Base-by-base conservation (phyloP, 1,140 invertebrate species). In the Chlorops oryzae region DNA sequence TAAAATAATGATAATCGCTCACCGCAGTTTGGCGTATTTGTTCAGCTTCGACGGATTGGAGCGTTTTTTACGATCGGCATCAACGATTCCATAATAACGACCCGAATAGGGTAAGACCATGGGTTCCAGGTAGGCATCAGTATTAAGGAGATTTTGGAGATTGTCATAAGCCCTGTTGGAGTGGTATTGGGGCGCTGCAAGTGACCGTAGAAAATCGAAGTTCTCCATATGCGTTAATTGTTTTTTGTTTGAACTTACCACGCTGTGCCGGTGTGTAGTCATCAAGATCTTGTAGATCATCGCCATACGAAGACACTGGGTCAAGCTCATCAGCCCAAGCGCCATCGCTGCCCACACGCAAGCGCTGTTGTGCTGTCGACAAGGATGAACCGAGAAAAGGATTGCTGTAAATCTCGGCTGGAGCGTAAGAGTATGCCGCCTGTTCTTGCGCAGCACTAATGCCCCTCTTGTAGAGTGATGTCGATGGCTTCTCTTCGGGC, bases 141-240 rank as follows among this genome's bases (percentile, higher is more conserved):
- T 57, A 44, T 70, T 70, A 3, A 70, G 47, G 2, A 70, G 52
- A 43, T 64, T 70, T 47, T 66, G 67, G 17, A 70, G 55, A 46
- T 70, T 70, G 35, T 70, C 67, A 37, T 70, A 70, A 9, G 67
- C 64, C 55, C 70, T 70, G 43, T 58, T 67, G 13, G 62, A 60
- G 5, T 49, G 58, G 52, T 44, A 46, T 54, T 18, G 50, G 38
- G 53, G 25, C 45, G 13, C 52, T 53, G 28, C 47, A 0, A 25
- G 5, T 15, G 32, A 17, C 35, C 39, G 21, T 37, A 23, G n/a
- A 42, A 35, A 21, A 47, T 38, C 28, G n/a, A 38, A 32, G 34
- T 22, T 47, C 23, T 25, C 13, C 12, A 18, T 22, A 43, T 22
- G 10, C 10, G 20, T 15, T n/a, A n/a, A n/a, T n/a, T n/a, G n/a